Conservation (phyloP, 2,113 vertebrate genomes). For the Scatophagus argus region DNA sequence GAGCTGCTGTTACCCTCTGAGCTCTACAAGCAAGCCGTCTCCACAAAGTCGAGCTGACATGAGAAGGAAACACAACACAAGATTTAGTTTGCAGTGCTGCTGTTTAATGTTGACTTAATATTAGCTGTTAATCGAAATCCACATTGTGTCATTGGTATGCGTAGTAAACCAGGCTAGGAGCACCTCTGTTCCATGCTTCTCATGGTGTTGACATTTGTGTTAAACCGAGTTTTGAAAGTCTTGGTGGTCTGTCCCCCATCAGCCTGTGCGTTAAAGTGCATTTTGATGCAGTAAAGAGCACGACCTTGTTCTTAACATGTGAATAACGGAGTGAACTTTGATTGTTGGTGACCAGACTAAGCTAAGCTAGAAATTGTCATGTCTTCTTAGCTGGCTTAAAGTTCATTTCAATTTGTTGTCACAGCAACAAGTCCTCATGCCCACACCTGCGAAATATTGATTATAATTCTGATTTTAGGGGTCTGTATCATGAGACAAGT, state of each 20-base stretch:
- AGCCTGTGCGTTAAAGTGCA: not conserved
- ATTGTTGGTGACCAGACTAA: too few relatives aligned
- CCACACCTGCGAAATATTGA: not conserved
- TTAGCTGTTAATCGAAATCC: too few relatives aligned
- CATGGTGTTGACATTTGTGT: not conserved
- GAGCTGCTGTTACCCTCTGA: not conserved
- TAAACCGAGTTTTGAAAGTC: not conserved
- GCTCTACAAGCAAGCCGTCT: not conserved
- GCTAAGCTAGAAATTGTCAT: too few relatives aligned
- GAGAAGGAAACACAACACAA: not conserved
- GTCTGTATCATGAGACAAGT: not conserved
- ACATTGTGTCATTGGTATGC: not conserved
- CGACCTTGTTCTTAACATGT: conserved; percentile 21
- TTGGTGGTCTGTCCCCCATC: not conserved
- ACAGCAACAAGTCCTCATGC: not conserved
- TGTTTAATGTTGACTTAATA: not conserved
- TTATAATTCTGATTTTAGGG: not conserved
- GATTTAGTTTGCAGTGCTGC: not conserved
- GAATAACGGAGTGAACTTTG: not conserved
- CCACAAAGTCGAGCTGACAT: not conserved
- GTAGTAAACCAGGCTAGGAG: not conserved
- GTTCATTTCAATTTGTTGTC: not conserved
- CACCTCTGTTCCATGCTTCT: not conserved
- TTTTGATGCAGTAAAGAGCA: not conserved
- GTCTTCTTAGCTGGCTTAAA: too few relatives aligned